Evolutionary conservation across 2,888 invertebrate genomes (phyloP).

Genomic region (Bugulina stolonifera): DNA sequence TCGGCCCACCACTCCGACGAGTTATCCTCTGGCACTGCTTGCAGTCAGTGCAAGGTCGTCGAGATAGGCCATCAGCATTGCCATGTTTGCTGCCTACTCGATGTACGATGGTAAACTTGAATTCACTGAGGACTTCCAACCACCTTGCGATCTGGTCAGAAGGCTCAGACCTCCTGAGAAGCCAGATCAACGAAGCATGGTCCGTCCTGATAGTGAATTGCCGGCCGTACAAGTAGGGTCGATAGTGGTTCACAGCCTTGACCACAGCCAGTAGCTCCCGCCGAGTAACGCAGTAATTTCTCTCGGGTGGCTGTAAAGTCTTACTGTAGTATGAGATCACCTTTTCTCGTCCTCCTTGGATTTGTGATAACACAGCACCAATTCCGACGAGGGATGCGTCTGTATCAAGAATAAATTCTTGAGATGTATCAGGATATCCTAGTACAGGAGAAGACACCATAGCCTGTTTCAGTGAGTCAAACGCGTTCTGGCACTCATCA

Average conservation of each 20-base stretch:
- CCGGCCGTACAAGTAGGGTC: neutral
- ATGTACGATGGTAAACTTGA: neutral
- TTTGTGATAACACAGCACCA: neutral
- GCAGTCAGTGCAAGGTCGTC: neutral
- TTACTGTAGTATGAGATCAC: constrained; percentile 6
- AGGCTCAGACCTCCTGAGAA: neutral
- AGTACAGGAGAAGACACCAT: neutral
- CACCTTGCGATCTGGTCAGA: neutral
- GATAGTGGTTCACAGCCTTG: constrained; percentile 2
- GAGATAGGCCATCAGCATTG: neutral
- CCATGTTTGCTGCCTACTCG: neutral
- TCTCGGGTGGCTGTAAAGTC: neutral
- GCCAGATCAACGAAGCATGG: neutral
- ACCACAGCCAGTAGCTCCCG: neutral
- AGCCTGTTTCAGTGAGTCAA: neutral
- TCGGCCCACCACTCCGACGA: neutral
- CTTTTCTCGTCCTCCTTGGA: neutral
- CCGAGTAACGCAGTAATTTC: constrained; percentile 2
- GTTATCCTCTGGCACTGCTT: neutral
- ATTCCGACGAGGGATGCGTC: neutral
- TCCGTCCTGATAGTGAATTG: neutral
- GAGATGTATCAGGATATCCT: neutral
- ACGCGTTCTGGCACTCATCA: neutral
- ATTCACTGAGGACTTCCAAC: neutral
- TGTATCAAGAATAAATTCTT: neutral